Evolutionary conservation across 1,140 invertebrate species (phyloP).

Genomic region (Drosophila kohkoa): DNA sequence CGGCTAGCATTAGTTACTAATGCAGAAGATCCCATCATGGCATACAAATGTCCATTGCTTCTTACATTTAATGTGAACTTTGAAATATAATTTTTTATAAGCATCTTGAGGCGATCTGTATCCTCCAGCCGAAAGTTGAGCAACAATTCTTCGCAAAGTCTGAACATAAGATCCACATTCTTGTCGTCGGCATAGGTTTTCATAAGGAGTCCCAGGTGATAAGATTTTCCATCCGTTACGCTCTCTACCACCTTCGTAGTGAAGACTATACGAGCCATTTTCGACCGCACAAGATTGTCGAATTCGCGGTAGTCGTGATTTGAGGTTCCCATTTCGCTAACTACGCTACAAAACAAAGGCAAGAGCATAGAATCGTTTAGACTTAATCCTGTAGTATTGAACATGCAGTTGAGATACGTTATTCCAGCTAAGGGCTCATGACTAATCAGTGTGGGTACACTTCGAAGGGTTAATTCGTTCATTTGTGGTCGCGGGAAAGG

Average conservation of each 20-base stretch:
- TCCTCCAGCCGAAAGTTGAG: slow-evolving; percentile 89
- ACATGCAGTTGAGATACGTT: slow-evolving; percentile 92
- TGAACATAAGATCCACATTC: slow-evolving; percentile 92
- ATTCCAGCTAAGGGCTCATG: slow-evolving; percentile 92
- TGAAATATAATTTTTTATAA: slow-evolving; percentile 91
- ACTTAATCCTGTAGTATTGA: slow-evolving; percentile 88
- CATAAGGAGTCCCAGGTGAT: slow-evolving; percentile 91
- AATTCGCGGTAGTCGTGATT: slow-evolving; percentile 91
- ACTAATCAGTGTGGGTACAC: slow-evolving; percentile 90
- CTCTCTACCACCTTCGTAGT: slow-evolving; percentile 89
- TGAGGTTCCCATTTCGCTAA: slow-evolving; percentile 94
- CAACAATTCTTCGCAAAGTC: slow-evolving; percentile 93
- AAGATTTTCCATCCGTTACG: slow-evolving; percentile 87
- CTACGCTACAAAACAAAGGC: slow-evolving; percentile 92
- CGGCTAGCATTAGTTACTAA: slow-evolving; percentile 89
- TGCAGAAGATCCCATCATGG: slow-evolving; percentile 91
- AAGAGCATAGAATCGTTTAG: slow-evolving; percentile 89
- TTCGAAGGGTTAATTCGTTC: slow-evolving; percentile 86
- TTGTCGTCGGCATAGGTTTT: slow-evolving; percentile 93
- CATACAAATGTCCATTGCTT: slow-evolving; percentile 92
- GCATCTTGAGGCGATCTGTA: slow-evolving; percentile 90
- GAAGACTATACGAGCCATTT: slow-evolving; percentile 91
- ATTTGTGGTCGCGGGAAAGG: slow-evolving; percentile 87
- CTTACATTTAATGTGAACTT: slow-evolving; percentile 92
- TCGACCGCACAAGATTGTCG: slow-evolving; percentile 91